Percentiles rank a stretch among this genome's conserved stretches.
These are phyloP conservation scores for Synergus japonicus DNA, from an alignment of 2,888 invertebrate species.

Conservation along the genomic window DNA sequence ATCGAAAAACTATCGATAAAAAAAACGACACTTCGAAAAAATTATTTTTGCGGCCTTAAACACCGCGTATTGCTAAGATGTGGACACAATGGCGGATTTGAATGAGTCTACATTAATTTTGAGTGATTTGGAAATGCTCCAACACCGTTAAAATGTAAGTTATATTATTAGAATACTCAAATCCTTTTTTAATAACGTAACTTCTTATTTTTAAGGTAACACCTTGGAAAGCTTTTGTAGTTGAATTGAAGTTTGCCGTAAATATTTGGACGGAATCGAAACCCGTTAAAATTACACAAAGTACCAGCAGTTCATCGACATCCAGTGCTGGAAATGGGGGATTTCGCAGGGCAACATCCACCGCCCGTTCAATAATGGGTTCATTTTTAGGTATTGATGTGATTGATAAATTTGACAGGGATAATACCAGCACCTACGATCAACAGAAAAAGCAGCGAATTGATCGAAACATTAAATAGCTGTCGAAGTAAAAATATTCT, in stretches of 20 bases:
- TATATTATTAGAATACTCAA: background rate
- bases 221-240: constrained; percentile 83
- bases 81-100: too few relatives aligned
- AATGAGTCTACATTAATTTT: too few relatives aligned
- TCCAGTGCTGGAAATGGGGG: constrained; percentile 53
- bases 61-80: too few relatives aligned
- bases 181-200: background rate
- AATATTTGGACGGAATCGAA: constrained; percentile 87
- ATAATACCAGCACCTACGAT: constrained; percentile 53
- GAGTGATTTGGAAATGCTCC: too few relatives aligned
- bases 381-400: constrained; percentile 71
- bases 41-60: too few relatives aligned
- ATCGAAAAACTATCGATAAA: too few relatives aligned
- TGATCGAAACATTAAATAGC: background rate
- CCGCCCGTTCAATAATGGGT: constrained; percentile 69
- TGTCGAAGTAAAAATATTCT: background rate
- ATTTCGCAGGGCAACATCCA: constrained; percentile 64
- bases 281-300: constrained; percentile 79
- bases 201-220: constrained; percentile 81
- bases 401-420: constrained; percentile 69
- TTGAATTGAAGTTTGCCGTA: constrained; percentile 85
- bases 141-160: too few relatives aligned
- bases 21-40: too few relatives aligned
- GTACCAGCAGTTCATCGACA: constrained; percentile 61
- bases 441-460: background rate